Conservation (phyloP, 2,888 invertebrate genomes). For the Megastigmus dorsalis region DNA sequence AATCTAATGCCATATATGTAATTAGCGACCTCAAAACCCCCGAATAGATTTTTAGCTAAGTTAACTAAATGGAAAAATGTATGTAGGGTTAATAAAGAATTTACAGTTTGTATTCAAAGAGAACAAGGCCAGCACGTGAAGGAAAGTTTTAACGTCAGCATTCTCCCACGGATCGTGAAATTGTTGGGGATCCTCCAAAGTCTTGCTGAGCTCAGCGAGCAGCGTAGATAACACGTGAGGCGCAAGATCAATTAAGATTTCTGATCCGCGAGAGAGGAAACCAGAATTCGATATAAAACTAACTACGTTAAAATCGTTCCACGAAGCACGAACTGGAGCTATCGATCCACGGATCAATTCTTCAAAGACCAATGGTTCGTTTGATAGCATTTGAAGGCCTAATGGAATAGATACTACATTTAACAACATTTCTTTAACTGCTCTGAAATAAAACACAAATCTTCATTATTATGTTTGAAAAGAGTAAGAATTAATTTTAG, state of each 20-base stretch:
- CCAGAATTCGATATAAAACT: conserved; percentile 67
- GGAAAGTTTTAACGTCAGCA: conserved; percentile 61
- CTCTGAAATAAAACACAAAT: conserved; percentile 58
- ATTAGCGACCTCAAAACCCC: no score
- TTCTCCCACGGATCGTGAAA: conserved; percentile 70
- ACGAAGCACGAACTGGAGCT: conserved; percentile 67
- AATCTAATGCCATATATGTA: no score
- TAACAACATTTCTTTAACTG: conserved; percentile 65
- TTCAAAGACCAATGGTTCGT: conserved; percentile 64
- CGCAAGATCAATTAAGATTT: conserved; percentile 64
- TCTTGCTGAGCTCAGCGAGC: conserved; percentile 63
- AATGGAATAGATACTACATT: conserved; percentile 67
- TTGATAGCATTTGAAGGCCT: conserved; percentile 65
- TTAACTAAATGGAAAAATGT: no score
- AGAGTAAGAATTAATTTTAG: no score
- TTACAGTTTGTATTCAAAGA: conserved; percentile 70
- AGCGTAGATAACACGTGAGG: conserved; percentile 69
- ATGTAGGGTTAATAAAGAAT: conserved; percentile 38
- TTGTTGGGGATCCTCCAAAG: conserved; percentile 63
- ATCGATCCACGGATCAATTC: conserved; percentile 69
- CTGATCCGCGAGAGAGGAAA: conserved; percentile 62
- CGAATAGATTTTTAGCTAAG: no score
- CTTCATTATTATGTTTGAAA: no score
- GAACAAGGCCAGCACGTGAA: conserved; percentile 67
- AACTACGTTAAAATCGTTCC: conserved; percentile 67